These are phyloP conservation scores for Manduca sexta DNA, from an alignment of 1,140 invertebrate species.

Conservation along the genomic window DNA sequence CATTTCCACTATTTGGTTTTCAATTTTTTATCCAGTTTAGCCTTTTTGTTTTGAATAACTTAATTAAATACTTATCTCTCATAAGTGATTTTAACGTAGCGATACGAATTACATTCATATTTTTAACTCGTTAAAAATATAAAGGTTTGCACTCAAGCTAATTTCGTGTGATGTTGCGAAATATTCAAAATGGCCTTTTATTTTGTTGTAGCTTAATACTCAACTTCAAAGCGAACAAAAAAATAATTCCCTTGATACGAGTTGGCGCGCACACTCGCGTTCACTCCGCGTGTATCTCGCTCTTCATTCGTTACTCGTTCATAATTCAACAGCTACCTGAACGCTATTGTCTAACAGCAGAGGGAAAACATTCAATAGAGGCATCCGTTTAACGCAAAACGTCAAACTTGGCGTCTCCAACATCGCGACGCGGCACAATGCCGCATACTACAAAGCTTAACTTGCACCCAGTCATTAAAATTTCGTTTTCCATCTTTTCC, in stretches of 20 bases:
- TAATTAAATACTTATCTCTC: neutral
- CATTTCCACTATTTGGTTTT: constrained; percentile 1
- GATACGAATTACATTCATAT: too few relatives aligned
- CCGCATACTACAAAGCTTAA: constrained; percentile 58
- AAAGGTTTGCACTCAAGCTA: too few relatives aligned
- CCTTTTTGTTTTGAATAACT: too few relatives aligned
- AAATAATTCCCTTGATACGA: too few relatives aligned
- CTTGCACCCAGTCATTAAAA: constrained; percentile 68
- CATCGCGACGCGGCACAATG: constrained; percentile 50
- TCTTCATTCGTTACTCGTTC: constrained; percentile 4
- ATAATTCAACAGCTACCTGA: constrained; percentile 11
- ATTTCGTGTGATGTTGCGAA: too few relatives aligned
- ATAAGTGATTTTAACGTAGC: too few relatives aligned
- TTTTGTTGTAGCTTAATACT: too few relatives aligned
- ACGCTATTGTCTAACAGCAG: constrained; percentile 31
- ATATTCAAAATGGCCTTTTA: too few relatives aligned
- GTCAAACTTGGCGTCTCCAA: constrained; percentile 49
- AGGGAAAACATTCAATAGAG: constrained; percentile 32
- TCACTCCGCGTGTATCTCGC: neutral
- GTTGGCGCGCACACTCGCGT: too few relatives aligned
- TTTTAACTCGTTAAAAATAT: too few relatives aligned
- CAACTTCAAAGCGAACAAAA: too few relatives aligned
- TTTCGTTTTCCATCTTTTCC: constrained; percentile 72
- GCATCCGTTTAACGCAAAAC: constrained; percentile 46
- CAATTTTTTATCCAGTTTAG: neutral